Percentiles rank a stretch among this genome's conserved stretches.
Conservation (phyloP, 2,113 vertebrate species). For the Gasterosteus aculeatus region DNA sequence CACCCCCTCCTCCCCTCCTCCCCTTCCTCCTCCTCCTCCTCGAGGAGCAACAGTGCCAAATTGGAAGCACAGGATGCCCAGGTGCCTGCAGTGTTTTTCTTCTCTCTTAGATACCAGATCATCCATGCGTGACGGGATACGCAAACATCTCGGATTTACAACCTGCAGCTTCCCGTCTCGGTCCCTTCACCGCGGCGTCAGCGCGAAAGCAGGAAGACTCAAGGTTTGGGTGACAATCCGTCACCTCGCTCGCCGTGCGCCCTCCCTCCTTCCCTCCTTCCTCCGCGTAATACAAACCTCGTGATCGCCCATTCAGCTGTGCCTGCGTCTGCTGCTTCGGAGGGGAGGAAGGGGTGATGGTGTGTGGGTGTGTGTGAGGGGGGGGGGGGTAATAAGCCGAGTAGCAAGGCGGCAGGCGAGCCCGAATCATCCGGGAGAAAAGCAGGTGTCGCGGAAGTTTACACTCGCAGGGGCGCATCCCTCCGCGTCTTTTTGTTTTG, state of each 20-base stretch:
- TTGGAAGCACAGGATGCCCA: conserved; percentile 51
- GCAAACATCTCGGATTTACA: conserved; percentile 20
- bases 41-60: conserved; percentile 49
- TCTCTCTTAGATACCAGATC: conserved; percentile 18
- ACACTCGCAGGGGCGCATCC: conserved; percentile 53
- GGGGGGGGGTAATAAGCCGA: conserved; percentile 43
- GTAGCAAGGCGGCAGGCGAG: conserved; percentile 25
- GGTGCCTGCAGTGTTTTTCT: conserved; percentile 40
- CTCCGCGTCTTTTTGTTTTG: conserved; percentile 40
- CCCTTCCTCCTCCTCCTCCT: conserved; percentile 22
- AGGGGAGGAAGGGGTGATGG: conserved; percentile 30
- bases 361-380: conserved; percentile 3
- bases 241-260: conserved; percentile 64
- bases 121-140: conserved; percentile 15
- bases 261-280: conserved; percentile 32
- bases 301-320: conserved; percentile 76
- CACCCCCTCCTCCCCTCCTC: conserved; percentile 19
- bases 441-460: conserved; percentile 76
- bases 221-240: conserved; percentile 60
- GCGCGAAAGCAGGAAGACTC: conserved; percentile 43
- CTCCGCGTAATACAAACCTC: conserved; percentile 77
- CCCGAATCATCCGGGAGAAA: conserved; percentile 60
- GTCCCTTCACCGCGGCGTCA: conserved; percentile 29
- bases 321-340: conserved; percentile 57
- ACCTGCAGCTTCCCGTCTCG: background rate